Conservation (phyloP, 1,140 invertebrate genomes). For the Listronotus oregonensis region DNA sequence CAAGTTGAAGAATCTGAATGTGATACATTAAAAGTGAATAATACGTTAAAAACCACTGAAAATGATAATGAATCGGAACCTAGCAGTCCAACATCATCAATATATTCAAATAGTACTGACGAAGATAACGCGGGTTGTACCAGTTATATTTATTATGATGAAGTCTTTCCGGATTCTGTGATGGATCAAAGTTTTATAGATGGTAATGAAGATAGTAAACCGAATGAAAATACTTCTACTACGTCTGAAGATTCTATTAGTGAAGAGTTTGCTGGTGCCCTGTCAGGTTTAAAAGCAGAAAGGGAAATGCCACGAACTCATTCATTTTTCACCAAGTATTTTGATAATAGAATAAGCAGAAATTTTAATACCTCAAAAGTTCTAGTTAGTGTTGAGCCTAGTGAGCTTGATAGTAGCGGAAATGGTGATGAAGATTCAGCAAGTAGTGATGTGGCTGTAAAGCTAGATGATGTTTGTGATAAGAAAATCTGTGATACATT, state of each 20-base stretch:
- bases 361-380: constrained; percentile 44
- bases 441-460: neutral
- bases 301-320: neutral
- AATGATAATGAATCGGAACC: too few species aligned
- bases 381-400: constrained; percentile 14
- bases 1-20: too few species aligned
- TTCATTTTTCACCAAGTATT: constrained; percentile 60
- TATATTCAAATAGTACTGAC: constrained; percentile 40
- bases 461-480: neutral
- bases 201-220: constrained; percentile 1
- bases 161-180: constrained; percentile 35
- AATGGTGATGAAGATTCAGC: neutral
- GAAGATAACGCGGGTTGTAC: constrained; percentile 34
- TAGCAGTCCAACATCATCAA: constrained; percentile 7
- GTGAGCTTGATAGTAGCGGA: neutral
- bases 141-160: constrained; percentile 38
- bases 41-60: too few species aligned
- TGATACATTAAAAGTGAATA: too few species aligned
- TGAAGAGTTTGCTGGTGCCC: constrained; percentile 3
- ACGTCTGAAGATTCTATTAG: constrained; percentile 25
- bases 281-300: neutral
- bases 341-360: constrained; percentile 42
- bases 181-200: constrained; percentile 14
- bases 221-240: neutral
- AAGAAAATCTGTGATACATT: neutral